Evolutionary conservation across 2,113 vertebrate species (phyloP).

Genomic region (Leiothrix lutea): DNA sequence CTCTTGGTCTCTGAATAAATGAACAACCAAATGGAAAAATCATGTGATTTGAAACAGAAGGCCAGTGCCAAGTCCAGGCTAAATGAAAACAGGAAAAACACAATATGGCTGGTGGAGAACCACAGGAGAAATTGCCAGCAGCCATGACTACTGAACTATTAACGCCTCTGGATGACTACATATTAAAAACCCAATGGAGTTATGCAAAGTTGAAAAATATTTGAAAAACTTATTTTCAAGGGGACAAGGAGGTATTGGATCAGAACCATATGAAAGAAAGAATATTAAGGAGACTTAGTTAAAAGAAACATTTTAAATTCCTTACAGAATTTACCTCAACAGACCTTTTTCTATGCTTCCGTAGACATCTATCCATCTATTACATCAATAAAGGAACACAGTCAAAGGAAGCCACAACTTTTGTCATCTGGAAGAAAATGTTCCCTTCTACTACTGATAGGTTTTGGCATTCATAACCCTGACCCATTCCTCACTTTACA

Average conservation of each 20-base stretch:
- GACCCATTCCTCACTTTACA: slow-evolving; percentile 8
- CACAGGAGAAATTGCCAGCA: neutral
- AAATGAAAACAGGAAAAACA: neutral
- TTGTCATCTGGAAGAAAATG: neutral
- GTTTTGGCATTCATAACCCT: neutral
- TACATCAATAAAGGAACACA: neutral
- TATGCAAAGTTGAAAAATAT: neutral
- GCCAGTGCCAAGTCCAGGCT: fast-evolving
- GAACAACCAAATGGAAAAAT: neutral
- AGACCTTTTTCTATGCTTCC: neutral
- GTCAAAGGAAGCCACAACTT: neutral
- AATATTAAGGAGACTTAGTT: neutral
- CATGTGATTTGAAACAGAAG: neutral
- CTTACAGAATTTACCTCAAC: neutral
- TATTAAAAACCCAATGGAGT: neutral
- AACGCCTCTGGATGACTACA: neutral
- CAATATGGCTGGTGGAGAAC: neutral
- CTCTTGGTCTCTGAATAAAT: neutral
- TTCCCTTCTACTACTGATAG: neutral
- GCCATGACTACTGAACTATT: neutral
- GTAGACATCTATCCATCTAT: neutral
- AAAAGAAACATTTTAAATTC: neutral
- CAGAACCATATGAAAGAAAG: neutral
- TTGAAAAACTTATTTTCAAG: neutral
- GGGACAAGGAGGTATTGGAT: neutral